A percentile compares a stretch with the other conserved stretches of the same genome.
Conservation (phyloP, 2,797 vertebrate genomes). For the Eidolon dupreanum region DNA sequence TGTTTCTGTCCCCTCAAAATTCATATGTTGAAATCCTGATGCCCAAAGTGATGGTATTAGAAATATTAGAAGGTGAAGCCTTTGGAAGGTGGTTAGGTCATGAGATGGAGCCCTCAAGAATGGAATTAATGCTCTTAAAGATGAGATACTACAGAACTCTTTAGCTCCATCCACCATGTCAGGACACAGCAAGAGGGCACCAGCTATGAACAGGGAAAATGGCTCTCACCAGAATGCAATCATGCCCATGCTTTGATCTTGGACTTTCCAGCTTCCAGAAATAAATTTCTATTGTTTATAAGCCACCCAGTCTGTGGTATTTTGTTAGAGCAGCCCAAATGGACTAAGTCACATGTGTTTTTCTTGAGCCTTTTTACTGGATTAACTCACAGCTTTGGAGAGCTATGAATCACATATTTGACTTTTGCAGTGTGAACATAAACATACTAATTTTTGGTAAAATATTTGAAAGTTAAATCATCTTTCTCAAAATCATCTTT, state of each 20-base stretch:
- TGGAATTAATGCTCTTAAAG: background rate
- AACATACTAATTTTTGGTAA: background rate
- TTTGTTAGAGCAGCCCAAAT: background rate
- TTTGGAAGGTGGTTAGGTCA: background rate
- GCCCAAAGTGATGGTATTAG: background rate
- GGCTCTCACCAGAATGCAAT: background rate
- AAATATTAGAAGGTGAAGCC: background rate
- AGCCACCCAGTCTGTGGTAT: background rate
- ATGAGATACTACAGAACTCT: background rate
- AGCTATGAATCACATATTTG: background rate
- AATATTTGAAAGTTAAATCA: background rate
- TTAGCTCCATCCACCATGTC: background rate
- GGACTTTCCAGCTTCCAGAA: background rate
- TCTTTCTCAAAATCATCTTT: background rate
- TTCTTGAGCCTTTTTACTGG: background rate
- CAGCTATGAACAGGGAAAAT: background rate
- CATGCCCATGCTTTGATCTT: background rate
- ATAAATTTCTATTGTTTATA: background rate
- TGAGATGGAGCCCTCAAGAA: background rate
- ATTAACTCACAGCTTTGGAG: background rate
- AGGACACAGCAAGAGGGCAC: background rate
- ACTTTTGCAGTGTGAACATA: background rate
- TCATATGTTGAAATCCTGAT: background rate
- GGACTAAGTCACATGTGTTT: background rate
- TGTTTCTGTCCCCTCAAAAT: background rate